A percentile compares a stretch with the other conserved stretches of the same genome.
These are phyloP conservation scores for Halyomorpha halys DNA, from an alignment of 1,140 invertebrate species.

Conservation along the genomic window DNA sequence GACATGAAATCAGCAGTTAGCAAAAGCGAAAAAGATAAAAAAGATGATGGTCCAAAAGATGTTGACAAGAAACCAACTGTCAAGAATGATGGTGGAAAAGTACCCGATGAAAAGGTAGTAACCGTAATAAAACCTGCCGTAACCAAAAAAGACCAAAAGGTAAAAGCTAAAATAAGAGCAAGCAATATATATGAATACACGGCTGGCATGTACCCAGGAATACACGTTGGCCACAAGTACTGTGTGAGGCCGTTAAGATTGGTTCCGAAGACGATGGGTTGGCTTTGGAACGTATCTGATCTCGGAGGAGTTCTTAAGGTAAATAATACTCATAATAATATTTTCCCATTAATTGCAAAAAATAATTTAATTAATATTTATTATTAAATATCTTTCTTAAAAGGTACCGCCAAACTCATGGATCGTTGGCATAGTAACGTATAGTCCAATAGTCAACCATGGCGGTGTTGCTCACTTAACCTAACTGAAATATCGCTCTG, in stretches of 20 bases:
- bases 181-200: slow-evolving; percentile 12
- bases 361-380: too few relatives aligned
- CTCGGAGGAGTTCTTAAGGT: neutral
- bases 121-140: neutral
- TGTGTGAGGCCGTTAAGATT: slow-evolving; percentile 37
- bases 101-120: neutral
- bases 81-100: neutral
- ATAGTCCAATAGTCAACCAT: too few relatives aligned
- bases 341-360: too few relatives aligned
- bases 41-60: slow-evolving; percentile 1
- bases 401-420: too few relatives aligned
- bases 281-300: slow-evolving; percentile 42
- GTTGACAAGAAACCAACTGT: neutral
- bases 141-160: neutral
- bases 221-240: slow-evolving; percentile 41
- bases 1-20: too few relatives aligned
- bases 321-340: neutral
- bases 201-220: slow-evolving; percentile 34
- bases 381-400: too few relatives aligned
- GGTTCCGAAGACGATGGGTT: slow-evolving; percentile 45
- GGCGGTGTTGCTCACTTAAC: too few relatives aligned
- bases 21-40: too few relatives aligned
- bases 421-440: too few relatives aligned
- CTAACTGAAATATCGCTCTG: too few relatives aligned
- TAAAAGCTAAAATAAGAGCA: neutral